A percentile compares a stretch with the other conserved stretches of the same genome.
These are phyloP conservation scores for Apotomis turbidana DNA, from an alignment of 2,888 invertebrate genomes.

Conservation along the genomic window DNA sequence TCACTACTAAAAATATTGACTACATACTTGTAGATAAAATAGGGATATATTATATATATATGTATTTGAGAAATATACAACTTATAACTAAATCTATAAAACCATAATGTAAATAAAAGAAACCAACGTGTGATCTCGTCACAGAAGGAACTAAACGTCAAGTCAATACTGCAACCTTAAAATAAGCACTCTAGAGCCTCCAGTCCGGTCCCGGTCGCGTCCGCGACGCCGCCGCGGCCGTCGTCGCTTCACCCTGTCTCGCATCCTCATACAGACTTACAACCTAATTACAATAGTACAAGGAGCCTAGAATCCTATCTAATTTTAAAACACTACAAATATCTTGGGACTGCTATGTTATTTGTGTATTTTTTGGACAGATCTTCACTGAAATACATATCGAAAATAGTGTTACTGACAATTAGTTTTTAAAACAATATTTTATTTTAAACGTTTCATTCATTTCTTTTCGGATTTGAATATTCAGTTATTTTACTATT, in stretches of 20 bases:
- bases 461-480: slow-evolving; percentile 1
- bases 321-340: slow-evolving; percentile 54
- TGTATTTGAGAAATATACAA: slow-evolving; percentile 51
- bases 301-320: slow-evolving; percentile 53
- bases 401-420: slow-evolving; percentile 59
- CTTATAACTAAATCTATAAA: slow-evolving; percentile 52
- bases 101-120: slow-evolving; percentile 39
- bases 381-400: slow-evolving; percentile 66
- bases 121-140: slow-evolving; percentile 39
- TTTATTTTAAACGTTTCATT: slow-evolving; percentile 20
- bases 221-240: slow-evolving; percentile 28
- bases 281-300: slow-evolving; percentile 49
- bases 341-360: slow-evolving; percentile 50
- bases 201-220: slow-evolving; percentile 33
- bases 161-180: slow-evolving; percentile 71
- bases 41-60: slow-evolving; percentile 40
- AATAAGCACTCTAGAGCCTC: slow-evolving; percentile 52
- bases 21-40: slow-evolving; percentile 41
- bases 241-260: slow-evolving; percentile 48
- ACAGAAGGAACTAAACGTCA: slow-evolving; percentile 66
- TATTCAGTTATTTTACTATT: slow-evolving; percentile 7
- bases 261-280: slow-evolving; percentile 44
- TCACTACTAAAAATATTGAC: slow-evolving; percentile 35
- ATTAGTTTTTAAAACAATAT: slow-evolving; percentile 48
- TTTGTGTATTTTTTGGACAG: slow-evolving; percentile 71